A percentile compares a stretch with the other conserved stretches of the same genome.
Conservation (phyloP, 2,888 invertebrate species). For the Coronaproctus castanopsis region DNA sequence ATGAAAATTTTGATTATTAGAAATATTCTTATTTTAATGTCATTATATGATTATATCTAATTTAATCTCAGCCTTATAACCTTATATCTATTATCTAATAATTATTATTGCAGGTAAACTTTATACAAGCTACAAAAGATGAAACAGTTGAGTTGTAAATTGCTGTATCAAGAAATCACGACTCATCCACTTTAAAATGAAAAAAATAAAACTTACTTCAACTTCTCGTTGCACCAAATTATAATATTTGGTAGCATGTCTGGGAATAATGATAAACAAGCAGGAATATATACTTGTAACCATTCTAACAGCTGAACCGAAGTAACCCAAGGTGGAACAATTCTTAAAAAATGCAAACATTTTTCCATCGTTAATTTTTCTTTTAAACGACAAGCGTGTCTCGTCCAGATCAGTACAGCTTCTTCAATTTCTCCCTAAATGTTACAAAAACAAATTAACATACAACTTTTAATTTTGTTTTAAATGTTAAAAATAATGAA, state of each 20-base stretch:
- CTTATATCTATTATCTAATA: too few relatives aligned
- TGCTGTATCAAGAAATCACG: too few relatives aligned
- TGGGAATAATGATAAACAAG: constrained; percentile 23
- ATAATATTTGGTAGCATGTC: constrained; percentile 22
- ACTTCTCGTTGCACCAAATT: constrained; percentile 10
- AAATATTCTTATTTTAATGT: too few relatives aligned
- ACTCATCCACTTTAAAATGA: too few relatives aligned
- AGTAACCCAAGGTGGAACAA: constrained; percentile 21
- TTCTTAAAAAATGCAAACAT: constrained; percentile 13
- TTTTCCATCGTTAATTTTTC: constrained; percentile 20
- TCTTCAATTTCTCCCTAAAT: constrained; percentile 24
- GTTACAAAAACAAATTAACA: neutral
- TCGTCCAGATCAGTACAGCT: constrained; percentile 26
- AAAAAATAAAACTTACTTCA: constrained; percentile 10
- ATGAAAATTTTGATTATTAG: too few relatives aligned
- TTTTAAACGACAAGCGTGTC: constrained; percentile 24
- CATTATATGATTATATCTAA: too few relatives aligned
- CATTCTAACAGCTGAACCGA: constrained; percentile 23
- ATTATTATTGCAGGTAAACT: too few relatives aligned
- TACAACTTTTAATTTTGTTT: neutral
- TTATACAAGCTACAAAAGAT: too few relatives aligned
- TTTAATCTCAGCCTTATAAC: too few relatives aligned
- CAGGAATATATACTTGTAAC: constrained; percentile 25
- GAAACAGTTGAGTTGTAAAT: too few relatives aligned
- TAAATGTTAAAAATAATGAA: too few relatives aligned